These are phyloP conservation scores for Spisula solida DNA, from an alignment of 2,888 invertebrate species.

Conservation along the genomic window DNA sequence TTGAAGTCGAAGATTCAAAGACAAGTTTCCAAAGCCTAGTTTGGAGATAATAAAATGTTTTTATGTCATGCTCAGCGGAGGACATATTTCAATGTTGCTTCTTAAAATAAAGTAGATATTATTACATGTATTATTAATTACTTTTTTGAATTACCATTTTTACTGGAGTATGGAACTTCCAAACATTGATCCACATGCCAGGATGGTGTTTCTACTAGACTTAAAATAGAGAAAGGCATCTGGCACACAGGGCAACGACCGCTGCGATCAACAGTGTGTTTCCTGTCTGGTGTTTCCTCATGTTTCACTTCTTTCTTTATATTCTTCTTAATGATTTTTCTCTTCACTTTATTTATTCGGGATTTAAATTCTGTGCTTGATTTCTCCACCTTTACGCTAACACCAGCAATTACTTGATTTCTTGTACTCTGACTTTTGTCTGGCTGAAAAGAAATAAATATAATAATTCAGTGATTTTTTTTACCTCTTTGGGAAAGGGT, in stretches of 20 bases:
- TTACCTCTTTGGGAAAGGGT: no score
- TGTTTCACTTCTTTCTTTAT: neutral
- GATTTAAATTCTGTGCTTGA: neutral
- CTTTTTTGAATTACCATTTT: constrained; percentile 51
- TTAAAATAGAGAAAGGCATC: constrained; percentile 60
- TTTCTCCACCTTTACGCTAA: neutral
- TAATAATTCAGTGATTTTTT: neutral
- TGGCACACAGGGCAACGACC: constrained; percentile 63
- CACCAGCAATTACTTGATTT: neutral
- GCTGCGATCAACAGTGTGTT: constrained; percentile 12
- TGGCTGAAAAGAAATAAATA: neutral
- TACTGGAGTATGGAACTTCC: constrained; percentile 49
- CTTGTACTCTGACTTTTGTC: neutral
- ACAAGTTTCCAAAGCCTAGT: neutral
- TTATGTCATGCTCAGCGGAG: no score
- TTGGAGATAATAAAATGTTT: neutral
- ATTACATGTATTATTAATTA: no score
- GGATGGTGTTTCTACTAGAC: constrained; percentile 52
- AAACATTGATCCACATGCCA: constrained; percentile 61
- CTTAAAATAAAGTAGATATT: no score
- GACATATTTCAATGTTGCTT: no score
- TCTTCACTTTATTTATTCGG: neutral
- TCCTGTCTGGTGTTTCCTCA: constrained; percentile 4
- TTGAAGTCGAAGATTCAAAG: neutral
- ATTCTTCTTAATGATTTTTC: neutral